These are phyloP conservation scores for Hymenochirus boettgeri DNA, from an alignment of 2,113 vertebrate species.

Conservation along the genomic window DNA sequence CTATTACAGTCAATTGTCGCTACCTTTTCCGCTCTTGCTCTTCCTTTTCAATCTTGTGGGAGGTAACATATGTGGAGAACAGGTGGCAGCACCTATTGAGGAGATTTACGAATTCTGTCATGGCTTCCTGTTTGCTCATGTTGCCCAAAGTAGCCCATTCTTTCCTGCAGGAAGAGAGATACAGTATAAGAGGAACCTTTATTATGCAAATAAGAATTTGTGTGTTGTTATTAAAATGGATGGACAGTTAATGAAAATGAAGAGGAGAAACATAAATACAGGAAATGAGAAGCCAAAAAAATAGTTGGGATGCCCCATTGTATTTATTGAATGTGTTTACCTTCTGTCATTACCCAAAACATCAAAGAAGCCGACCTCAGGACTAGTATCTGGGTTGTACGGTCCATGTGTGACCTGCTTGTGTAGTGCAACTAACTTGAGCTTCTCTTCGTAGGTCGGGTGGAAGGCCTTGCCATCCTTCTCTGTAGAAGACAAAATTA, in stretches of 20 bases:
- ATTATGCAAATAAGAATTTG: too few relatives aligned
- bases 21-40: slow-evolving; percentile 95
- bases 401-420: slow-evolving; percentile 90
- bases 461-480: slow-evolving; percentile 98
- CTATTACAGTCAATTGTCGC: too few relatives aligned
- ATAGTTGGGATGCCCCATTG: too few relatives aligned
- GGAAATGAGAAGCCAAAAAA: too few relatives aligned
- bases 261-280: too few relatives aligned
- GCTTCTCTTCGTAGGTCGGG: slow-evolving; percentile 94
- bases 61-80: slow-evolving; percentile 87
- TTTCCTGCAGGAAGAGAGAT: slow-evolving; percentile 63
- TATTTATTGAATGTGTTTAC: slow-evolving; percentile 55
- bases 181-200: too few relatives aligned
- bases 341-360: slow-evolving; percentile 95
- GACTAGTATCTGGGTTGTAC: slow-evolving; percentile 89
- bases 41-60: slow-evolving; percentile 94
- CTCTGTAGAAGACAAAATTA: too few relatives aligned
- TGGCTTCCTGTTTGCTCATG: slow-evolving; percentile 87
- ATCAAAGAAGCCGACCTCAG: slow-evolving; percentile 97
- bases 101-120: slow-evolving; percentile 91
- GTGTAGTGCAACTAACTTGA: slow-evolving; percentile 89
- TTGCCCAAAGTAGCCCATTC: slow-evolving; percentile 91
- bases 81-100: slow-evolving; percentile 91
- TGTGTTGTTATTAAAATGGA: too few relatives aligned
- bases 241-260: too few relatives aligned